These are phyloP conservation scores for Carassius auratus DNA, from an alignment of 2,113 vertebrate genomes.

Conservation along the genomic window DNA sequence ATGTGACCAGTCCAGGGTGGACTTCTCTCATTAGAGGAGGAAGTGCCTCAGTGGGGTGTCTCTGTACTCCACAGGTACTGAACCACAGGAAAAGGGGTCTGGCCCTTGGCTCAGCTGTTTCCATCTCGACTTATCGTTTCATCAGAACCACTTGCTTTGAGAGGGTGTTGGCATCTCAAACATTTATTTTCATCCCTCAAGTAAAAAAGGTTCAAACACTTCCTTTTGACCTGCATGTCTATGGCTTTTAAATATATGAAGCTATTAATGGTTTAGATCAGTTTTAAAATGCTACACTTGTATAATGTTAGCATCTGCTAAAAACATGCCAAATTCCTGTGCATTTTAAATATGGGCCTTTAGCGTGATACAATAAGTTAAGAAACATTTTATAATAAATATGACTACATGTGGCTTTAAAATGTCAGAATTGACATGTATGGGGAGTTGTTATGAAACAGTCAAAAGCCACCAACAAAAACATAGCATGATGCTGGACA, in stretches of 20 bases:
- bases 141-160: conserved; percentile 75
- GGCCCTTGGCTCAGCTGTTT: conserved; percentile 56
- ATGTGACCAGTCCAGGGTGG: conserved; percentile 63
- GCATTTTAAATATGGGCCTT: background rate
- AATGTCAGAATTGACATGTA: background rate
- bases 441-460: background rate
- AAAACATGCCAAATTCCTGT: background rate
- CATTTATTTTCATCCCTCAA: conserved; percentile 63
- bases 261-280: background rate
- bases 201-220: conserved; percentile 51
- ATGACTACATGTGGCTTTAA: background rate
- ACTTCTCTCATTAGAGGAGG: conserved; percentile 72
- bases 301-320: background rate
- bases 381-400: background rate
- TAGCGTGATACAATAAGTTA: background rate
- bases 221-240: conserved; percentile 63
- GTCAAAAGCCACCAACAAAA: background rate
- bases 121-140: conserved; percentile 61
- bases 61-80: conserved; percentile 70
- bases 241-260: conserved; percentile 22
- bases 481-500: background rate
- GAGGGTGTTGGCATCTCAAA: conserved; percentile 62
- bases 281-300: background rate
- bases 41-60: conserved; percentile 63
- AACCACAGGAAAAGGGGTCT: conserved; percentile 56